Evolutionary conservation across 2,113 vertebrate species (phyloP), one percentile per base, ranked within the genome.

Genomic region (Melanocharis versteri): DNA sequence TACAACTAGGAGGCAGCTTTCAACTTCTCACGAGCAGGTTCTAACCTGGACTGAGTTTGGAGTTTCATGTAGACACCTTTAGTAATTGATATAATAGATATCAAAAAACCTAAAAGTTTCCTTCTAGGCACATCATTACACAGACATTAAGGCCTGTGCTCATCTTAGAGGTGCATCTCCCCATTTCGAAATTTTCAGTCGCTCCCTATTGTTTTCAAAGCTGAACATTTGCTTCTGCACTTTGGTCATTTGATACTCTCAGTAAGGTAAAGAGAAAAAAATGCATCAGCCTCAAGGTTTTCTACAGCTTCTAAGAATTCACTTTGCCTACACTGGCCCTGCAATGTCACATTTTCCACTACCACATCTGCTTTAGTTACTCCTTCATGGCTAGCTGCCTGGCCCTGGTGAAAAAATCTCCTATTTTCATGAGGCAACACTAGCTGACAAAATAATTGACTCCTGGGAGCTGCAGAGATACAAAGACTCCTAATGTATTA

Each of bases 371-470:
- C 69, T 84, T 51, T 21, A 44, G 37, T 47, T 80, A 66, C 24
- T 71, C 39, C 37, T 83, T 81, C 26, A 56, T 1, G 9, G 7
- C 28, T 44, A 64, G 39, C 30, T 50, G 42, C 61, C 35, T 44
- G 21, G 64, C 35, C 27, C 17, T 60, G 19, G 23, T 45, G 37
- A 75, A 86, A 70, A 87, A 51, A 10, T 11, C 13, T 56, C 15
- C 50, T 73, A 6, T 81, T 84, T 94, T 68, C 86, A 80, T 21
- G 23, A 84, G 77, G 45, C 73, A 91, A 57, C 61, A 71, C 21
- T 48, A 44, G 65, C 56, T 87, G 73, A 91, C 77, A 95, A 92
- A 95, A 91, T 87, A 90, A 90, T 35, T 87, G 77, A 75, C 89
- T 95, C 70, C 53, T 48, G 62, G 37, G 78, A 96, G 40, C 57